Conservation (phyloP, 2,113 vertebrate species). For the Crotalus viridis region DNA sequence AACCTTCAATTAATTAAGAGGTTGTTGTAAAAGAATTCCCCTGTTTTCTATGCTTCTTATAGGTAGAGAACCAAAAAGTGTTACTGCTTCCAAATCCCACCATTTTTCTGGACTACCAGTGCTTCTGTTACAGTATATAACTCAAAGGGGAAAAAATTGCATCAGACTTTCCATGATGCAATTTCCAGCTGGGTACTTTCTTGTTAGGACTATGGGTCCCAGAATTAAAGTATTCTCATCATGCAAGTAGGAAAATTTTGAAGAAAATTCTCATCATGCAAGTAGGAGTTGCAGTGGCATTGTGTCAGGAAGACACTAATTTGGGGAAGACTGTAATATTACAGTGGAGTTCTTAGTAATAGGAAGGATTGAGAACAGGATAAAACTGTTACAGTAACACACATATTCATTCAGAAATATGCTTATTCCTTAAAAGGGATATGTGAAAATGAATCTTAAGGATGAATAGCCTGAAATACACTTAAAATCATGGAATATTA, state of each 20-base stretch:
- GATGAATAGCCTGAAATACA: background rate
- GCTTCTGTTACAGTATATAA: background rate
- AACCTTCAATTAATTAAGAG: background rate
- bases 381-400: background rate
- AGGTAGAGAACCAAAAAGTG: background rate
- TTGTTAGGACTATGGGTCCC: background rate
- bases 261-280: background rate
- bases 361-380: background rate
- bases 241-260: background rate
- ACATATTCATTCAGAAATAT: background rate
- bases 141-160: background rate
- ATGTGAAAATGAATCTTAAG: background rate
- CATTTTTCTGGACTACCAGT: background rate
- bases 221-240: background rate
- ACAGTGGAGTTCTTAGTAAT: background rate
- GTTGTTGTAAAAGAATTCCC: background rate
- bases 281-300: background rate
- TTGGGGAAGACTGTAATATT: background rate
- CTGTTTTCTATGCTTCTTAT: background rate
- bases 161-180: background rate
- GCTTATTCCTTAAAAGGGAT: background rate
- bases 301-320: background rate
- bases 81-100: background rate
- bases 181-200: background rate
- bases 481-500: background rate